A percentile compares a stretch with the other conserved stretches of the same genome.
Conservation (phyloP, 2,797 vertebrate species). For the Xiphophorus birchmanni region DNA sequence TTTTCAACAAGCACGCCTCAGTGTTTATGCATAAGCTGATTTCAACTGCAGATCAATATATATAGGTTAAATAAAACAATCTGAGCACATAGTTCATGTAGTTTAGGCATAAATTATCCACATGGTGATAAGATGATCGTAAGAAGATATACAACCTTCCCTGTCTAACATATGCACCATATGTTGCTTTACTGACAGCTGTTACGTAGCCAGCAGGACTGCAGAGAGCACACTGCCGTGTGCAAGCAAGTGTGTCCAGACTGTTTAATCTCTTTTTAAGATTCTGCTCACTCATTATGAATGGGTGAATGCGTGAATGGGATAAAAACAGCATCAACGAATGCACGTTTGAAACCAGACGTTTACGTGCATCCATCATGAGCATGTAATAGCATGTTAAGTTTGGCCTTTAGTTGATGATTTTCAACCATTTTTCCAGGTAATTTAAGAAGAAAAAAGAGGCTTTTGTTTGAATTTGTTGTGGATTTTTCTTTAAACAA, state of each 20-base stretch:
- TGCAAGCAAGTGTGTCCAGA: constrained; percentile 54
- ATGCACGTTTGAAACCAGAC: neutral
- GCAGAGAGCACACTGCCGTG: constrained; percentile 20
- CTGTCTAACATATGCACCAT: constrained; percentile 26
- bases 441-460: neutral
- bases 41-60: neutral
- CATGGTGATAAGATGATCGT: neutral
- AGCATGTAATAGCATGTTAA: neutral
- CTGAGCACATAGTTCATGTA: neutral
- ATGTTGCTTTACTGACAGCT: constrained; percentile 52
- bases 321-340: constrained; percentile 22
- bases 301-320: constrained; percentile 27
- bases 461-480: neutral
- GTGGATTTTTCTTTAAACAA: neutral
- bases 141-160: neutral
- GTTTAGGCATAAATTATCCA: neutral
- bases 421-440: neutral
- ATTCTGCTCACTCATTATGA: constrained; percentile 33
- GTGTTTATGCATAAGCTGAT: neutral
- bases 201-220: constrained; percentile 38
- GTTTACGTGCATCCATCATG: neutral
- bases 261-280: constrained; percentile 50
- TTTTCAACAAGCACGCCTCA: neutral
- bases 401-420: neutral
- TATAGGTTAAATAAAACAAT: neutral